phyloP scores from a whole-genome alignment of 2,113 vertebrate genomes.

The Beaufortia kweichowensis region DNA sequence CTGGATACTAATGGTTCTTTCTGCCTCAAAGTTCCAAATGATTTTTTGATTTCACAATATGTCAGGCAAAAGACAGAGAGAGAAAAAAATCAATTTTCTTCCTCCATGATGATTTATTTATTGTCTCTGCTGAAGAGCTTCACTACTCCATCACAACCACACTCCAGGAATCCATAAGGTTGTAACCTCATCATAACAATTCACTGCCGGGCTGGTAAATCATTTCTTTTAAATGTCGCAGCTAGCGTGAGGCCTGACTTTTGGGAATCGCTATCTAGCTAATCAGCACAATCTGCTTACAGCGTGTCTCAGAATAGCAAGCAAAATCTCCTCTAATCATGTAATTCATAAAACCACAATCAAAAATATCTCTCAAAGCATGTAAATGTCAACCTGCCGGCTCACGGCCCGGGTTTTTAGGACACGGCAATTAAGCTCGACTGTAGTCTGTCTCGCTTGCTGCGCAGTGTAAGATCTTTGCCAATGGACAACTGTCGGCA shows the following conservation, averaged over 20 bases:
- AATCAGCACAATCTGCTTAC: conserved; percentile 39
- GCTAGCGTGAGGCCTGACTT: conserved; percentile 26
- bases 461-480: background rate
- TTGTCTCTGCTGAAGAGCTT: conserved; percentile 39
- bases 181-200: conserved; percentile 53
- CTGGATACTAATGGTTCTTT: conserved; percentile 12
- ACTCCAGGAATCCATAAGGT: conserved; percentile 43
- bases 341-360: conserved; percentile 46
- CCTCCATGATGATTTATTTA: conserved; percentile 55
- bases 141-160: conserved; percentile 36
- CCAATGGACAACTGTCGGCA: conserved; percentile 4
- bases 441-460: background rate
- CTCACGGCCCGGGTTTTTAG: background rate
- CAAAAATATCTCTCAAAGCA: conserved; percentile 36
- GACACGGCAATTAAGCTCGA: conserved; percentile 41
- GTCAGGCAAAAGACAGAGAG: conserved; percentile 34
- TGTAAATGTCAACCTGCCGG: conserved; percentile 46
- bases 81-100: conserved; percentile 17
- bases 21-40: conserved; percentile 38
- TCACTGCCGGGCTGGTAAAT: conserved; percentile 43
- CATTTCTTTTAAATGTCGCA: conserved; percentile 37
- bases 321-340: conserved; percentile 48
- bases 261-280: conserved; percentile 12
- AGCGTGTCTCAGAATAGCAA: conserved; percentile 31
- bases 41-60: conserved; percentile 45